Evolutionary conservation across 2,888 invertebrate species (phyloP).

Genomic region (Dasypogon diadema): DNA sequence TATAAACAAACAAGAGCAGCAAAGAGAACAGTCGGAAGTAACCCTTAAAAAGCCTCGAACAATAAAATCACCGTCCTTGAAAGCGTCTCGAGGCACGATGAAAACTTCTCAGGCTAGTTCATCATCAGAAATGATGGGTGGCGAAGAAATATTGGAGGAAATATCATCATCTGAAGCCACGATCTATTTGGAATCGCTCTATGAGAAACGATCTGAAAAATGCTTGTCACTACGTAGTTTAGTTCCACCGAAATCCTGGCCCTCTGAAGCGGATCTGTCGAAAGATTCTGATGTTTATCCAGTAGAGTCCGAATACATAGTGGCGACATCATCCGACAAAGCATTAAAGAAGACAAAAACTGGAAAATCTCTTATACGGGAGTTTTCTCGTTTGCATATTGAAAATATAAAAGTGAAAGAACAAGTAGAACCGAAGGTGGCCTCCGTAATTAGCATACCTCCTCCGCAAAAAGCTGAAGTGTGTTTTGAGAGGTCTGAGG

Average conservation of each 20-base stretch:
- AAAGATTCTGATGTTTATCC: constrained; percentile 42
- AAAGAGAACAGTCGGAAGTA: too few relatives aligned
- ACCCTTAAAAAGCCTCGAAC: too few relatives aligned
- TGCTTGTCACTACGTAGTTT: neutral
- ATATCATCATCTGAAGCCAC: neutral
- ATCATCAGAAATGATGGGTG: too few relatives aligned
- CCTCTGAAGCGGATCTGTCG: constrained; percentile 2
- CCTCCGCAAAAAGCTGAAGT: too few relatives aligned
- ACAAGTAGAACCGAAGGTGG: neutral
- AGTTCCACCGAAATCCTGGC: constrained; percentile 36
- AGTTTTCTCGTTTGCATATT: neutral
- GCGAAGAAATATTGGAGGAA: neutral
- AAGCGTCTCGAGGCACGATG: too few relatives aligned
- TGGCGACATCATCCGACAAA: neutral
- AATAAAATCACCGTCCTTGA: neutral
- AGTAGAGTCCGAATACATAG: neutral
- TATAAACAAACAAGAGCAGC: too few relatives aligned
- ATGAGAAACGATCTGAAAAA: neutral
- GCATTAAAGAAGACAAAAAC: neutral
- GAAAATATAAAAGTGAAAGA: neutral
- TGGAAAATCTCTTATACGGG: neutral
- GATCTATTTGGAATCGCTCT: neutral
- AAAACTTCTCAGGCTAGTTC: too few relatives aligned
- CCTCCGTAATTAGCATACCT: too few relatives aligned
- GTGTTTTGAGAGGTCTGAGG: neutral